phyloP scores from a whole-genome alignment of 1,140 invertebrate species.

The Drosophila sproati region DNA sequence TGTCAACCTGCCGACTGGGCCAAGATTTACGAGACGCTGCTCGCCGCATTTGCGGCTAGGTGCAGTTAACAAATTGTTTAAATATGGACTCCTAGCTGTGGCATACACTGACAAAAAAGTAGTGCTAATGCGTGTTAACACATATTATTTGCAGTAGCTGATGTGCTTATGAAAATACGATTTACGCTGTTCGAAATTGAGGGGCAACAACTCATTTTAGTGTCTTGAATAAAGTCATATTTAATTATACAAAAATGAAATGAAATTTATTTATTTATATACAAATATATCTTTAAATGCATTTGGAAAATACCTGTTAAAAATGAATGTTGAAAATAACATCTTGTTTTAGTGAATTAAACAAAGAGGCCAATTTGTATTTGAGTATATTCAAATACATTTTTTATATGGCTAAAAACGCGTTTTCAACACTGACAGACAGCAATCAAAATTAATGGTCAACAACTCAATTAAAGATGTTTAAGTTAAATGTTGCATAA shows the following conservation, averaged over 20 bases:
- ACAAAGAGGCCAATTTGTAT: too few relatives aligned
- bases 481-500: not conserved
- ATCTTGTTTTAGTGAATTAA: too few relatives aligned
- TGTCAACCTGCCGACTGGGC: slow-evolving; percentile 80
- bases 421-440: not conserved
- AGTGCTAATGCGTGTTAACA: not conserved
- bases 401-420: not conserved
- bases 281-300: too few relatives aligned
- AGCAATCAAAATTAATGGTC: not conserved
- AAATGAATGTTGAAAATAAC: too few relatives aligned
- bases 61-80: slow-evolving; percentile 81
- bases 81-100: slow-evolving; percentile 42
- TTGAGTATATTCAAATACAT: too few relatives aligned
- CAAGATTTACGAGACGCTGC: slow-evolving; percentile 78
- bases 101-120: slow-evolving; percentile 6
- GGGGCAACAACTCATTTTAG: too few relatives aligned
- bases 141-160: not conserved
- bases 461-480: not conserved
- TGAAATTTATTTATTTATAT: too few relatives aligned
- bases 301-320: too few relatives aligned
- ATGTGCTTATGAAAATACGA: not conserved
- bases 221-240: too few relatives aligned
- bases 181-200: too few relatives aligned
- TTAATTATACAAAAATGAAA: too few relatives aligned
- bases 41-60: slow-evolving; percentile 54